Conservation (phyloP, 2,888 invertebrate genomes). For the Scrobipalpa atriplicella region DNA sequence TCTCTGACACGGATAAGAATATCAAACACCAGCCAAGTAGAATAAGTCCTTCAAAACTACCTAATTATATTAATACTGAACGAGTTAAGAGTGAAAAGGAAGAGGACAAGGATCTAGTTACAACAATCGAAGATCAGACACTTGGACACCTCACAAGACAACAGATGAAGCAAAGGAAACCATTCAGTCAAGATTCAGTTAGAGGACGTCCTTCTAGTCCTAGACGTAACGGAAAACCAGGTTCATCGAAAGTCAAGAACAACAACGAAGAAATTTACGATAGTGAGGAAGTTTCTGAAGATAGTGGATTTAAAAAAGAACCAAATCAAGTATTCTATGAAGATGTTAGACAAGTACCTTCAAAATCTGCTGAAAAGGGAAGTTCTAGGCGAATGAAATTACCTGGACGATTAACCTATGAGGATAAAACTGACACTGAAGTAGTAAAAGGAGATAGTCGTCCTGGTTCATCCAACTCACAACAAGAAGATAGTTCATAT, state of each 20-base stretch:
- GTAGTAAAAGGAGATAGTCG: background rate
- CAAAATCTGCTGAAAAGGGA: background rate
- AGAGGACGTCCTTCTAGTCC: background rate
- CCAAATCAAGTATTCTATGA: background rate
- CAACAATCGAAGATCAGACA: background rate
- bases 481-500: background rate
- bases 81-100: slow-evolving; percentile 7
- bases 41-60: background rate
- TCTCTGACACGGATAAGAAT: background rate
- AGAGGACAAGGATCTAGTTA: slow-evolving; percentile 6
- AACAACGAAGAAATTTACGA: background rate
- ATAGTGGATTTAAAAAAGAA: background rate
- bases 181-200: background rate
- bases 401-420: background rate
- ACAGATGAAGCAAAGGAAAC: background rate
- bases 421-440: slow-evolving; percentile 5
- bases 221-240: background rate
- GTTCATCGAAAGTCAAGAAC: background rate
- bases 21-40: slow-evolving; percentile 17
- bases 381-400: background rate
- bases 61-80: slow-evolving; percentile 1
- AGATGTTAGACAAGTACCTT: slow-evolving; percentile 6
- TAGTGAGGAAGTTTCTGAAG: background rate
- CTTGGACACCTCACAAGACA: background rate
- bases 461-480: background rate